Conservation (phyloP, 2,113 vertebrate species). For the Phoxinus phoxinus region DNA sequence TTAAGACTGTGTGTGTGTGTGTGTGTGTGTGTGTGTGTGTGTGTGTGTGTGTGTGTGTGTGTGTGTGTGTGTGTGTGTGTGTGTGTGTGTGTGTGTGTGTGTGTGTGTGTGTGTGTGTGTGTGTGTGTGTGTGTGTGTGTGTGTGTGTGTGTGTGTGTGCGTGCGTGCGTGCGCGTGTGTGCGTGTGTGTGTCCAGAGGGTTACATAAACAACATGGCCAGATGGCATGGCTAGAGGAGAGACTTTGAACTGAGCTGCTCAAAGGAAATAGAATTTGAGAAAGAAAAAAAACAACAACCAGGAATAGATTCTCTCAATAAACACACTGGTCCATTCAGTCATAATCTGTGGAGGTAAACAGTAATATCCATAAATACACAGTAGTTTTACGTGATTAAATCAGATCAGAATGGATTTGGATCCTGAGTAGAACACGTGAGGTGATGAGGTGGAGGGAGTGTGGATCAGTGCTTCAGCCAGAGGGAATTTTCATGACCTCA, state of each 20-base stretch:
- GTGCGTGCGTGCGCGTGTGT: not conserved
- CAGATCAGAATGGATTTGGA: slow-evolving; percentile 27
- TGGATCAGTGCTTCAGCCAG: not conserved
- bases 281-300: slow-evolving; percentile 26
- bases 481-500: slow-evolving; percentile 27
- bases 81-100: slow-evolving; percentile 9
- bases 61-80: slow-evolving; percentile 24
- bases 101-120: slow-evolving; percentile 25
- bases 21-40: slow-evolving; percentile 28
- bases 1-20: slow-evolving; percentile 35
- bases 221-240: slow-evolving; percentile 38
- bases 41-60: slow-evolving; percentile 11
- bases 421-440: not conserved
- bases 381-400: slow-evolving; percentile 30
- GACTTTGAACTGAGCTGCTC: slow-evolving; percentile 48
- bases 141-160: not conserved
- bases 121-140: not conserved
- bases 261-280: slow-evolving; percentile 34
- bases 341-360: slow-evolving; percentile 27
- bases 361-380: slow-evolving; percentile 25
- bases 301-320: slow-evolving; percentile 24
- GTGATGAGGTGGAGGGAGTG: not conserved
- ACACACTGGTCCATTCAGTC: slow-evolving; percentile 29
- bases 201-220: slow-evolving; percentile 52
- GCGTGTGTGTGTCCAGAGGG: slow-evolving; percentile 19